Evolutionary conservation across 2,888 invertebrate species (phyloP), one percentile per base, ranked within the genome.

Genomic region (Melanargia galathea): DNA sequence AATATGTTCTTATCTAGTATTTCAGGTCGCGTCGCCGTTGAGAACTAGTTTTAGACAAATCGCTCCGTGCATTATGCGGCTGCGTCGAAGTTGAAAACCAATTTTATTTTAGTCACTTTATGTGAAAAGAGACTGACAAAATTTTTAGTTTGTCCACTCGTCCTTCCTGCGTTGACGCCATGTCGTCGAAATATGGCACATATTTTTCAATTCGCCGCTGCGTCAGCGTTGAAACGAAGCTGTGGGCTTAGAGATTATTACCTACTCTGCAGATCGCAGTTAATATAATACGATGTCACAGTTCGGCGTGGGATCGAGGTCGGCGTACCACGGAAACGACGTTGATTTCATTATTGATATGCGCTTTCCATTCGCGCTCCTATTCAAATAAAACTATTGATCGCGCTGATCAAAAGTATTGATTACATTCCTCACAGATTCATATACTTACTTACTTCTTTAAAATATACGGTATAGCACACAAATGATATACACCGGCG

Each of bases 301-400:
- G 43, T 51, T 20, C 20, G 52, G 35, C 33, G 20, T 52, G 33
- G 52, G 63, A 73, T 71, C 68, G 71, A 65, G 71, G 72, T 65
- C 72, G 64, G 64, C 49, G 60, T 62, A 59, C 63, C 69, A 64
- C 66, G 59, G 68, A 68, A 46, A 45, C 65, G 63, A 69, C 66
- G 71, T 64, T 74, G 73, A 76, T 76, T 76, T 79, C 70, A 76
- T 79, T n/a, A n/a, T 82, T 82, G 77, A 80, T 82, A 80, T 82
- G 84, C 78, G 80, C 79, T 83, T 84, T 84, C 80, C 80, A 81
- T 79, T 72, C 64, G 68, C 57, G 60, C 60, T 55, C 16, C 38
- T 52, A 52, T 52, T 52, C 52, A 52, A 52, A 49, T 49, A n/a
- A 8, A 49, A 33, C 52, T 33, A 13, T 52, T 35, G 30, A 35